Evolutionary conservation across 2,888 invertebrate genomes (phyloP), one percentile per base, ranked within the genome.

Genomic region (Gastrophysa polygoni): DNA sequence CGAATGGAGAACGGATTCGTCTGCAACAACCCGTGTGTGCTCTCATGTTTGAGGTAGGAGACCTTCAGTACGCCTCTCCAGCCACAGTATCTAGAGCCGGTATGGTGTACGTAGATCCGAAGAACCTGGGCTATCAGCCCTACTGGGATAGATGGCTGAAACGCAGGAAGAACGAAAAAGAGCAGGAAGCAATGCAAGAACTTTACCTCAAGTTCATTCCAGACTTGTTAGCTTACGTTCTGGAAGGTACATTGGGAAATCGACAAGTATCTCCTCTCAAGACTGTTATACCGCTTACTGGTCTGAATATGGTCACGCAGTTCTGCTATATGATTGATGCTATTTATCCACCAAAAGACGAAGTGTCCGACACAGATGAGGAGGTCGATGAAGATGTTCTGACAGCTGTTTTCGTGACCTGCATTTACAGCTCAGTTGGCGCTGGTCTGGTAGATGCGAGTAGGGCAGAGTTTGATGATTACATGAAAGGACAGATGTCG

Each of bases 91-190:
- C 95, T 0, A 85, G 96, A 57, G 95, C 95, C 7, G 96, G 77
- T 29, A 95, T 96, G 95, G 95, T 96, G 8, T 96, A 90, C 74
- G 94, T 96, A 0, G 95, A 96, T 76, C 95, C 96, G 0, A 95
- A 95, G 82, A 94, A 94, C 81, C 84, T 96, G 64, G 93, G 95
- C 0, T 94, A 89, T 75, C 85, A 88, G 61, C 95, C 96, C 0
- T 95, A 87, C 81, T 95, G 96, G 94, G 86, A 91, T 60, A 88
- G 91, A 73, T 96, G 95, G 95, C 80, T 91, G 3, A 82, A 82
- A 61, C 76, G 85, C 0, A 83, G 88, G 38, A 84, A 82, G 63
- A 86, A 84, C 73, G 74, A 77, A 56, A 77, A 78, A 1, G 85
- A 86, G 70, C 75, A 76, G 44, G 80, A 78, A 57, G 75, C 77